phyloP scores from a whole-genome alignment of 2,888 invertebrate species.

The Marronus borbonicus region DNA sequence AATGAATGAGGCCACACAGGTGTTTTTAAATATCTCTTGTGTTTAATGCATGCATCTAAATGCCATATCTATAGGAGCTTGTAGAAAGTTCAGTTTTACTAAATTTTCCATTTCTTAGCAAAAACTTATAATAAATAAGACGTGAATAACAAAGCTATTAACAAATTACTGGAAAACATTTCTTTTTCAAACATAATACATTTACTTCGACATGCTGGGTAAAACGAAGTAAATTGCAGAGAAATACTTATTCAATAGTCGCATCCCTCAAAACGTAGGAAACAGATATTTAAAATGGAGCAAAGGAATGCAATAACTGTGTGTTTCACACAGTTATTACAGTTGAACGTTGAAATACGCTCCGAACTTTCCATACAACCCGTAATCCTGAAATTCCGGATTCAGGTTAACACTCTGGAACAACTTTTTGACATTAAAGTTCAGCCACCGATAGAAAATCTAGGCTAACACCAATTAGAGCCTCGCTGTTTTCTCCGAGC shows the following conservation, averaged over 20 bases:
- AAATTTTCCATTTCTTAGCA: no score
- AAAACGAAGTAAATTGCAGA: no score
- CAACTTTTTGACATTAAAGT: slow-evolving; percentile 44
- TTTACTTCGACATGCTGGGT: no score
- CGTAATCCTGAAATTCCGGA: slow-evolving; percentile 32
- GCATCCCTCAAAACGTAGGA: not conserved
- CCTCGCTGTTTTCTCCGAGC: not conserved
- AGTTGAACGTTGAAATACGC: slow-evolving; percentile 39
- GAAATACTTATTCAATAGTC: not conserved
- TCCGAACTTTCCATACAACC: slow-evolving; percentile 28
- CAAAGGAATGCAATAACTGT: slow-evolving; percentile 38
- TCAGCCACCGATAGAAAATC: slow-evolving; percentile 30
- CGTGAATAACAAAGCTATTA: no score
- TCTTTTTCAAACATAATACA: no score
- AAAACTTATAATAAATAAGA: no score
- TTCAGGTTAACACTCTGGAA: slow-evolving; percentile 44
- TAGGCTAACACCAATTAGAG: slow-evolving; percentile 13
- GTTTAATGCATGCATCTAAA: no score
- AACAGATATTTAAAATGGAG: slow-evolving; percentile 29
- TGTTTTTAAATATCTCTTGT: no score
- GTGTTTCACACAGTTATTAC: slow-evolving; percentile 37
- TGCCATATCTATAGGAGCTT: no score
- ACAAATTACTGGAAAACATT: no score
- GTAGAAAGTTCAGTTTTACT: no score
- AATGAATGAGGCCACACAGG: no score